Evolutionary conservation across 2,113 vertebrate species (phyloP).

Genomic region (Cyanoderma ruficeps): DNA sequence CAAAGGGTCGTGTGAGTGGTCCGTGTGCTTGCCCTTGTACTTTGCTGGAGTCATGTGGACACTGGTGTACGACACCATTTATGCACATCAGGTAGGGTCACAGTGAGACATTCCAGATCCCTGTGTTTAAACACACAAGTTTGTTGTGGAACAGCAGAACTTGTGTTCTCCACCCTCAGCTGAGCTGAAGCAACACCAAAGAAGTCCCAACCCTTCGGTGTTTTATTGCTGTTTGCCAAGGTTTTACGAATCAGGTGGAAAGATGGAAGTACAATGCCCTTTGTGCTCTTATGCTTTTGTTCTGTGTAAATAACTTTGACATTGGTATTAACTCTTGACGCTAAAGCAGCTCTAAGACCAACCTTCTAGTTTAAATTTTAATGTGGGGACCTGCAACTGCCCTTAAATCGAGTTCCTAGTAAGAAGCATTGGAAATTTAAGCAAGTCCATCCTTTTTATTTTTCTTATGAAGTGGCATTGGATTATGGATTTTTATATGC

Average conservation of each 20-base stretch:
- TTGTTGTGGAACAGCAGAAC: background rate
- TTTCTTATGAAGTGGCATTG: background rate
- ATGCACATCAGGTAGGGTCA: conserved; percentile 91
- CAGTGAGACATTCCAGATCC: background rate
- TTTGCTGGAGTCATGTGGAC: conserved; percentile 95
- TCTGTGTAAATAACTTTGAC: background rate
- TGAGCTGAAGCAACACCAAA: background rate
- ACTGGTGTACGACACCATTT: conserved; percentile 93
- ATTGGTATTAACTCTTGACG: background rate
- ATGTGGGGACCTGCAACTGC: background rate
- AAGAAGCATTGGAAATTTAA: background rate
- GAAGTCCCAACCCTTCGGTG: background rate
- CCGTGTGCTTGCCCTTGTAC: conserved; percentile 92
- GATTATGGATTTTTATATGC: background rate
- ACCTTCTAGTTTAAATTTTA: background rate
- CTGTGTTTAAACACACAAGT: background rate
- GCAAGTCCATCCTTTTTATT: background rate
- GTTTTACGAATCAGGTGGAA: background rate
- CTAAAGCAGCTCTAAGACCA: background rate
- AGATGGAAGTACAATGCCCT: background rate
- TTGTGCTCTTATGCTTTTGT: background rate
- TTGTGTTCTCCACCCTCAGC: background rate
- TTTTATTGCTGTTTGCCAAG: background rate
- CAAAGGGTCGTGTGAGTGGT: conserved; percentile 87
- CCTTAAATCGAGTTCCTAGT: background rate